Percentiles rank a stretch among this genome's conserved stretches.
phyloP scores from a whole-genome alignment of 2,113 vertebrate genomes.

The Hymenochirus boettgeri region DNA sequence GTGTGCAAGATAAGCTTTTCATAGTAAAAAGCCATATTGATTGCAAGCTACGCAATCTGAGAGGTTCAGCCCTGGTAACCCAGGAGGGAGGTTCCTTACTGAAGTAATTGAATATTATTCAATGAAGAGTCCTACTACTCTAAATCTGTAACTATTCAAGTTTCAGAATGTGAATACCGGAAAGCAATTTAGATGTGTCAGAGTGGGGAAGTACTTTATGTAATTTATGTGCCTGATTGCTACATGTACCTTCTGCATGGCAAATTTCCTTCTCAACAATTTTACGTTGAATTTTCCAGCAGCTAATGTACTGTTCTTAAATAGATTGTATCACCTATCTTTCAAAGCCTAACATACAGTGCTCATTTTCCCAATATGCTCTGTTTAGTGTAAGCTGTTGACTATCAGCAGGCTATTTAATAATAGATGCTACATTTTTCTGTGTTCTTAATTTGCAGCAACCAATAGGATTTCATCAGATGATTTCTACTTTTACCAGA shows the following conservation, averaged over 20 bases:
- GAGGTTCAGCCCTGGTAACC: conserved; percentile 9
- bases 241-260: not conserved
- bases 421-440: too few species aligned
- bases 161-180: not conserved
- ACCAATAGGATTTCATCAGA: too few species aligned
- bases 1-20: conserved; percentile 8
- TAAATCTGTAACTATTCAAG: too few species aligned
- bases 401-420: not conserved
- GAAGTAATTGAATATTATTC: conserved; percentile 26
- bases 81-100: conserved; percentile 12
- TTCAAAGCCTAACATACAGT: too few species aligned
- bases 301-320: not conserved
- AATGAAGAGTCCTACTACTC: conserved; percentile 22
- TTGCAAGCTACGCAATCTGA: conserved; percentile 14
- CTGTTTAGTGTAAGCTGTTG: too few species aligned
- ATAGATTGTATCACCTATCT: not conserved
- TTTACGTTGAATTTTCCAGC: too few species aligned
- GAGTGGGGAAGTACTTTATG: conserved; percentile 2
- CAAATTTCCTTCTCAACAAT: not conserved
- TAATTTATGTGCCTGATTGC: conserved; percentile 20
- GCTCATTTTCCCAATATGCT: too few species aligned
- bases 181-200: conserved; percentile 23
- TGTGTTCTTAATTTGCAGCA: too few species aligned
- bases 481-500: too few species aligned
- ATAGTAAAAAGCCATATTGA: conserved; percentile 31